Conservation (phyloP, 2,797 vertebrate genomes). For the Crax fasciolata region DNA sequence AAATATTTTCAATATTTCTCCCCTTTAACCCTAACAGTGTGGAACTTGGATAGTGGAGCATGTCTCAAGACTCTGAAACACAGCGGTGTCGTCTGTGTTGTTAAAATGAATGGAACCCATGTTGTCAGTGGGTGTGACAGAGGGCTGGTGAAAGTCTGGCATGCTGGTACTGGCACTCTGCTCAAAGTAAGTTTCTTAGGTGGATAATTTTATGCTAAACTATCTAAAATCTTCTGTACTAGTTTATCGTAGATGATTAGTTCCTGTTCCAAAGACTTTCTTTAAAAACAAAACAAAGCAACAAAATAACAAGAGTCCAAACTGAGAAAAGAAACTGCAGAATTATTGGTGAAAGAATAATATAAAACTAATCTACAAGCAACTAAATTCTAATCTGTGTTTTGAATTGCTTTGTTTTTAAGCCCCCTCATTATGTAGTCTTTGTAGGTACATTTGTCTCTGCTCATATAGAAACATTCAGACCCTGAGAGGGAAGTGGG, state of each 20-base stretch:
- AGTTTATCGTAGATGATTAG: not conserved
- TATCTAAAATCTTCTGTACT: not conserved
- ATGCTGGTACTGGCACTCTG: constrained; percentile 74
- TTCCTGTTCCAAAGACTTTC: not conserved
- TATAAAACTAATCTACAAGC: not conserved
- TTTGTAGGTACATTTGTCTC: not conserved
- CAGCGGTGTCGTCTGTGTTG: constrained; percentile 81
- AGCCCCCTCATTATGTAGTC: not conserved
- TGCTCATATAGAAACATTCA: not conserved
- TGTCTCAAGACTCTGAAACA: constrained; percentile 88
- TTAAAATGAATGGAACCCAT: constrained; percentile 79
- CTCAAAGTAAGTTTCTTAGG: constrained; percentile 84
- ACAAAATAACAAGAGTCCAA: not conserved
- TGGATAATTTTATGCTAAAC: not conserved
- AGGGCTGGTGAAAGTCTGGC: constrained; percentile 91
- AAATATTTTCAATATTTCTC: not conserved
- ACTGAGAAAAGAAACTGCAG: not conserved
- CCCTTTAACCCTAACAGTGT: constrained; percentile 82
- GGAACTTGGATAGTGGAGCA: constrained; percentile 86
- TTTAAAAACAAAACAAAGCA: not conserved
- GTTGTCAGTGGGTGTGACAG: constrained; percentile 88
- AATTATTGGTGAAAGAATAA: not conserved
- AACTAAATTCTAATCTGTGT: not conserved
- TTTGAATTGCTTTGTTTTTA: not conserved
- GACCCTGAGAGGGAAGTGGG: not conserved